Base-by-base conservation (phyloP, 2,113 vertebrate genomes). In the Nyctereutes procyonoides region DNA sequence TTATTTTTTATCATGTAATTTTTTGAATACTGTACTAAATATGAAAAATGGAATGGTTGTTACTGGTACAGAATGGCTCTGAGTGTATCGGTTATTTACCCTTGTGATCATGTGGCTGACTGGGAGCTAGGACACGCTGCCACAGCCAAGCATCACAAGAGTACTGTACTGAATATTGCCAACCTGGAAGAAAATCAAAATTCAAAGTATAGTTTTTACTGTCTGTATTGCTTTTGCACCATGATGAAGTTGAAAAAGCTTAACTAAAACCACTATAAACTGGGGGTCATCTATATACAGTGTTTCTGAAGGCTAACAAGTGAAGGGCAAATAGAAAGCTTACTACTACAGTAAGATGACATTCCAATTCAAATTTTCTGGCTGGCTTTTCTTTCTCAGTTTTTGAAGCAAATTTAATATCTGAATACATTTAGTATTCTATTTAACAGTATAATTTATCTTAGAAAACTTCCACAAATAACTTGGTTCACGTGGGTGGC, bases 401-500 rank as follows among this genome's bases (percentile, higher is more conserved):
- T 90, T 93, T 87, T 43, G 24, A 90, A 90, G n/a, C 16, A 77
- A 82, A 13, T 83, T 96, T 88, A 77, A 86, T 8, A 88, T 85
- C 60, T 22, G 48, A 69, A 74, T 60, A 88, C 4, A 90, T 30
- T 38, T 38, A 89, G 13, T 80, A 81, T 56, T 90, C 63, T 56
- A 93, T 35, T 85, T 94, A 97, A 82, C 38, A 81, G 28, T 60
- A n/a, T 69, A 63, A 95, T 56, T 90, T 95, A 14, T 95, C 38
- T 69, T 16, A 87, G n/a, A 97, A 94, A 88, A 88, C 14, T 48
- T 93, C 17, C n/a, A 93, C 28, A 93, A 88, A 69, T 96, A 93
- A 81, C 43, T 83, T 43, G 86, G 65, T 1, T 82, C 81, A 84
- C 48, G 30, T 93, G 30, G 51, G 53, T 13, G 20, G 26, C 28